phyloP scores from a whole-genome alignment of 2,113 vertebrate species.

The Tor tambroides region DNA sequence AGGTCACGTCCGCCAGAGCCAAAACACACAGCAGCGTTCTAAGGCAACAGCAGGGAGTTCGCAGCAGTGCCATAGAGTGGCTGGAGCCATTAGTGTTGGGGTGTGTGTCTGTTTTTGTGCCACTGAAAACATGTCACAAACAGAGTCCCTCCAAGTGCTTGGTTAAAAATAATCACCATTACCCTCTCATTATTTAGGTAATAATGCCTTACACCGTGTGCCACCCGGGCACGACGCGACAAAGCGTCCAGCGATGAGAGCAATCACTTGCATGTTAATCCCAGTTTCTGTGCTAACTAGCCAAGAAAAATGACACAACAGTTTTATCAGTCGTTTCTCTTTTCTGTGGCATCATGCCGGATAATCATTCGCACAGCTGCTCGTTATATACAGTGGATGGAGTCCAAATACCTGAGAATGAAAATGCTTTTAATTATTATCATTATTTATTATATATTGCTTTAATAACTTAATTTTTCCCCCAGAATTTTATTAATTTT shows the following conservation, averaged over 20 bases:
- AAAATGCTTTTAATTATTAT: neutral
- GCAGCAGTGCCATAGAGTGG: conserved; percentile 1
- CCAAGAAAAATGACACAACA: neutral
- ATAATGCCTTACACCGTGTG: neutral
- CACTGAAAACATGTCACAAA: conserved; percentile 21
- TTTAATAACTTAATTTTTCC: too few species aligned
- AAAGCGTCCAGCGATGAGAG: neutral
- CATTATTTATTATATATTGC: neutral
- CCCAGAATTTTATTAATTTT: too few species aligned
- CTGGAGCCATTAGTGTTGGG: conserved; percentile 33
- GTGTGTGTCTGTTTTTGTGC: neutral
- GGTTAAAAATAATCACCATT: conserved; percentile 6
- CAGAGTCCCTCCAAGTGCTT: neutral
- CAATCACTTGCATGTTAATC: neutral
- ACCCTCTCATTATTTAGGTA: neutral
- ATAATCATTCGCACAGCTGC: neutral
- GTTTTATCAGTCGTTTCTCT: neutral
- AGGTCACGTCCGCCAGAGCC: conserved; percentile 50
- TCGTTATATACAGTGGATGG: neutral
- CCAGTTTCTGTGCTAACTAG: neutral
- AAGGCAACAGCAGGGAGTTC: conserved; percentile 46
- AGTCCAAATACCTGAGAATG: neutral
- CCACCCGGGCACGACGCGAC: neutral
- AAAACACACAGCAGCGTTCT: conserved; percentile 55
- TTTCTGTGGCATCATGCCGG: neutral